Conservation (phyloP, 2,113 vertebrate species). For the Ahaetulla prasina region DNA sequence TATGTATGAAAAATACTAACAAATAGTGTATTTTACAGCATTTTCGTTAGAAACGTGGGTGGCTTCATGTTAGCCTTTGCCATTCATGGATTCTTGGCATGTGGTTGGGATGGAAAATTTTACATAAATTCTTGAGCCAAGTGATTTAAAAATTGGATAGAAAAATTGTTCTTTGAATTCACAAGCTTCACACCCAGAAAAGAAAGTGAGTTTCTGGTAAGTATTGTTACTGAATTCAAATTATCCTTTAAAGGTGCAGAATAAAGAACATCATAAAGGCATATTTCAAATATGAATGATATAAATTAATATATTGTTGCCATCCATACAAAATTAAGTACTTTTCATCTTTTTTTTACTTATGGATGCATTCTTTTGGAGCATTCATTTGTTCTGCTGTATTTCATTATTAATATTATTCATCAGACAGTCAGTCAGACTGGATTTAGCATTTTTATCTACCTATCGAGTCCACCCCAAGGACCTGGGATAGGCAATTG, state of each 20-base stretch:
- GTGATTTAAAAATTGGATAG: slow-evolving; percentile 15
- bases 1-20: slow-evolving; percentile 65
- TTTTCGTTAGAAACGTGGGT: background rate
- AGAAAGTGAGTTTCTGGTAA: slow-evolving; percentile 9
- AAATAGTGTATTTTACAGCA: slow-evolving; percentile 12
- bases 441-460: background rate
- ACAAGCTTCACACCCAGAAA: background rate
- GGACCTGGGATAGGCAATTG: background rate
- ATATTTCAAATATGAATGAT: background rate
- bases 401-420: background rate
- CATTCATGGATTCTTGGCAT: slow-evolving; percentile 13
- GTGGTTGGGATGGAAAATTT: slow-evolving; percentile 28
- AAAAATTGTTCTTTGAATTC: background rate
- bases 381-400: background rate
- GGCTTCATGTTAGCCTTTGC: background rate
- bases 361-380: background rate
- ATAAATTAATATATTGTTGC: background rate
- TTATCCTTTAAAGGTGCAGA: background rate
- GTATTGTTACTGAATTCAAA: background rate
- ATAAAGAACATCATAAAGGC: background rate
- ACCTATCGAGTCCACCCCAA: background rate
- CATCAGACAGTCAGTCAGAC: background rate
- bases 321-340: background rate
- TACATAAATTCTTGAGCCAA: background rate
- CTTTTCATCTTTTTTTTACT: background rate